Base-by-base conservation (phyloP, 2,797 vertebrate genomes). In the Morelia viridis region DNA sequence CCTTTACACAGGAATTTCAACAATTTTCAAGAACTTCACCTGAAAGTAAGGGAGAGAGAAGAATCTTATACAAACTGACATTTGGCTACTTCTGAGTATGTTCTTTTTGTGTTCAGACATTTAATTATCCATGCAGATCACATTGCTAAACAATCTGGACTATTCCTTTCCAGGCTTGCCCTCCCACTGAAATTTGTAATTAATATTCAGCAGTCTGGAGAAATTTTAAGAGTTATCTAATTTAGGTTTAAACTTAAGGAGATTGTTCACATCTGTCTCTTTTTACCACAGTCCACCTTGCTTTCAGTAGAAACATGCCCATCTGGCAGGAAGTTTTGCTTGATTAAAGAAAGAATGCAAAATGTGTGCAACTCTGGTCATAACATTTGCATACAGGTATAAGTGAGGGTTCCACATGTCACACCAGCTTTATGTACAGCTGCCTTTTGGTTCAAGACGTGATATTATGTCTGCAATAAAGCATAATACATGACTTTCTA, bases 181-280 rank as follows among this genome's bases (percentile, higher is more conserved):
- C 64, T 92, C 62, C 84, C 65, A 87, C 46, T 10, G 89, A 90
- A 89, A 92, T 31, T 76, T 92, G 57, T 76, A 90, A 92, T 92
- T 92, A 90, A 80, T 87, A 92, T 90, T 76, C 22, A 87, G 84
- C 65, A 56, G 46, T 80, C 88, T 76, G 4, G 60, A 46, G 28
- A 35, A 62, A 62, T 90, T 87, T 90, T 87, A 86, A 92, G 65
- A 53, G 57, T 90, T 84, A 88, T 92, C 71, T 50, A 88, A 84
- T 89, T 92, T 86, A 92, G n/a, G 57, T 24, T 31, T 65, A 80
- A 50, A 76, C 65, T 87, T 86, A 86, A 68, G 53, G 57, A 90
- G 41, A 89, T 92, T 89, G 31, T 41, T 35, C 83, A 88, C 85
- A 83, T 76, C 31, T 92, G 83, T 71, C 57, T 88, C 60, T 76